Percentiles rank a stretch among this genome's conserved stretches.
These are phyloP conservation scores for Octopus sinensis DNA, from an alignment of 1,140 invertebrate species.

Conservation along the genomic window DNA sequence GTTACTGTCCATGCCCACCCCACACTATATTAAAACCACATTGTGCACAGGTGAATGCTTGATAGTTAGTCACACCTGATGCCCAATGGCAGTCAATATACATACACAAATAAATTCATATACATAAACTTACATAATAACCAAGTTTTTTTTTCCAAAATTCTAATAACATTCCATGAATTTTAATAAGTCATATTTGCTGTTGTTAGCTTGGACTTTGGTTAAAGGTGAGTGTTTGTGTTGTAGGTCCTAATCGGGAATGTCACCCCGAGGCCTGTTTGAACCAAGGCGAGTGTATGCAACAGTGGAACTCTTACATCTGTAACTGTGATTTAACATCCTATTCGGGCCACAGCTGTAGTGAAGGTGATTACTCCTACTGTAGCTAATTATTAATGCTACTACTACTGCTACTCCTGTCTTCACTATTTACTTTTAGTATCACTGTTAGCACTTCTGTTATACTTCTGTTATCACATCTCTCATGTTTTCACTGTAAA, in stretches of 20 bases:
- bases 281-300: constrained; percentile 83
- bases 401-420: neutral
- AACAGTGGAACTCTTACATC: constrained; percentile 92
- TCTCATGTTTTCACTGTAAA: neutral
- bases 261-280: constrained; percentile 89
- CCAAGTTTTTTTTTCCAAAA: neutral
- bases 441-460: neutral
- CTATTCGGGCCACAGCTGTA: constrained; percentile 88
- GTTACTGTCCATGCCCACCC: no score
- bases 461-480: constrained; percentile 4
- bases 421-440: neutral
- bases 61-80: no score
- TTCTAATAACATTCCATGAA: neutral
- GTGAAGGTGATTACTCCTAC: constrained; percentile 51
- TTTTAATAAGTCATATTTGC: constrained; percentile 1
- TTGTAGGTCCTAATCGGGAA: constrained; percentile 61
- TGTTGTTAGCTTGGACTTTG: neutral
- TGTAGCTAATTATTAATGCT: neutral
- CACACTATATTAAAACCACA: no score
- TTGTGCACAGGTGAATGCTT: no score
- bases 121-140: neutral
- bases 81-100: no score
- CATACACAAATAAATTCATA: no score
- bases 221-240: constrained; percentile 12
- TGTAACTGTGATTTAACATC: constrained; percentile 92